Percentiles rank a stretch among this genome's conserved stretches.
Conservation (phyloP, 2,888 invertebrate genomes). For the Loripinus fragilis region DNA sequence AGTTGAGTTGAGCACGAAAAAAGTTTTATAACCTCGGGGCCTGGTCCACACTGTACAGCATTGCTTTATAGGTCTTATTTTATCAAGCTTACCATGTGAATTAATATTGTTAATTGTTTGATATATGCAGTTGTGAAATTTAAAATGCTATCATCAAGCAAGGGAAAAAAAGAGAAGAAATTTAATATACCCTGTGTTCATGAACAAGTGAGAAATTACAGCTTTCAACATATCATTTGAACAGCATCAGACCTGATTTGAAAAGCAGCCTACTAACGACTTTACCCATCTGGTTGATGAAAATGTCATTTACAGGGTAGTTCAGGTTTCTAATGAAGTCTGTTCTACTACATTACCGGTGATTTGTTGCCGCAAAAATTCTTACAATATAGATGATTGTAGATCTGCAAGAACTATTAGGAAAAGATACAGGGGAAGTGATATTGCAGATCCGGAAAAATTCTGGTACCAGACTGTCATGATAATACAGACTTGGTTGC, state of each 20-base stretch:
- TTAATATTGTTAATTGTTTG: too few species aligned
- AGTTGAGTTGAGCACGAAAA: too few species aligned
- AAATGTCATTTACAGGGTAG: constrained; percentile 27
- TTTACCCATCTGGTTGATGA: constrained; percentile 17
- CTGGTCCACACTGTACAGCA: too few species aligned
- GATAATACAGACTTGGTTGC: too few species aligned
- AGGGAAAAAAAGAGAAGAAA: not conserved
- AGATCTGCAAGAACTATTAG: constrained; percentile 13
- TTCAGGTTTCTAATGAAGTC: constrained; percentile 11
- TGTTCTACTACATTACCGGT: constrained; percentile 20
- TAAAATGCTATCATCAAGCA: too few species aligned
- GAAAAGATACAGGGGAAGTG: constrained; percentile 18
- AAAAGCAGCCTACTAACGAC: constrained; percentile 6
- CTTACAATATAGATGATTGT: constrained; percentile 7
- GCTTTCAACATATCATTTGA: constrained; percentile 20
- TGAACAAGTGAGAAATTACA: constrained; percentile 14
- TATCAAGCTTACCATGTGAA: too few species aligned
- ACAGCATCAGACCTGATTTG: not conserved
- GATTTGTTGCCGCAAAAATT: constrained; percentile 22
- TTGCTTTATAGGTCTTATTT: too few species aligned
- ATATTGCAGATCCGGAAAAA: constrained; percentile 18
- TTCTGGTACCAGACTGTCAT: too few species aligned
- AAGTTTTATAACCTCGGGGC: too few species aligned
- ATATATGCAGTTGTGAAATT: too few species aligned
- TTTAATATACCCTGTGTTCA: not conserved